A percentile compares a stretch with the other conserved stretches of the same genome.
phyloP scores from a whole-genome alignment of 1,140 invertebrate species.

The Drosophila pseudoananassae region DNA sequence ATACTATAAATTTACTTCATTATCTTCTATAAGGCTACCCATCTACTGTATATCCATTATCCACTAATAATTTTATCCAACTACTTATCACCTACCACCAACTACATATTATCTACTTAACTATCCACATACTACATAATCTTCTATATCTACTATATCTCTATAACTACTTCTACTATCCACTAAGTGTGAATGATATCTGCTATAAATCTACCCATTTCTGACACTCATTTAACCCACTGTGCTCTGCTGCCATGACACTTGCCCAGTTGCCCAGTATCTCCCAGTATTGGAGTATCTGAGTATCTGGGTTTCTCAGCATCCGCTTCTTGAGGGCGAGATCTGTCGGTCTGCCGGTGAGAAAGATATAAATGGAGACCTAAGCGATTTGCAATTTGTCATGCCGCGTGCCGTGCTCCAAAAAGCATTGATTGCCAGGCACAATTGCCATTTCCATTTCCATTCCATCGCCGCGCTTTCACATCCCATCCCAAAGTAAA shows the following conservation, averaged over 20 bases:
- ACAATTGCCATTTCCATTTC: constrained; percentile 56
- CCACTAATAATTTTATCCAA: no score
- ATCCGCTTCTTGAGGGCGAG: constrained; percentile 53
- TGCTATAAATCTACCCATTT: neutral
- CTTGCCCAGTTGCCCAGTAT: constrained; percentile 35
- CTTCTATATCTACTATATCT: no score
- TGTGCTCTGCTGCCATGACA: constrained; percentile 40
- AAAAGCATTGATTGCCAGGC: constrained; percentile 55
- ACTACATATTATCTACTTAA: no score
- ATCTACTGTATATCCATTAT: no score
- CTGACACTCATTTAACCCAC: neutral
- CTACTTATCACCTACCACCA: no score
- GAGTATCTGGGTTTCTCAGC: constrained; percentile 6
- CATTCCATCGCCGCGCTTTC: constrained; percentile 43
- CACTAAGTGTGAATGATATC: no score
- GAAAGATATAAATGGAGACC: constrained; percentile 6
- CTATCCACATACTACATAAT: no score
- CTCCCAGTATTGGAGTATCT: neutral
- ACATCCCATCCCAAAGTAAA: constrained; percentile 32
- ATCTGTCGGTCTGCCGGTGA: neutral
- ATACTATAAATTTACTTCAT: no score
- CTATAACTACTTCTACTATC: no score
- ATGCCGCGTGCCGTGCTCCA: constrained; percentile 56
- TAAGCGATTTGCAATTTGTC: constrained; percentile 61
- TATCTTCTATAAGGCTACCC: no score